These are phyloP conservation scores for Catocala sponsa DNA, from an alignment of 2,888 invertebrate genomes.

Conservation along the genomic window DNA sequence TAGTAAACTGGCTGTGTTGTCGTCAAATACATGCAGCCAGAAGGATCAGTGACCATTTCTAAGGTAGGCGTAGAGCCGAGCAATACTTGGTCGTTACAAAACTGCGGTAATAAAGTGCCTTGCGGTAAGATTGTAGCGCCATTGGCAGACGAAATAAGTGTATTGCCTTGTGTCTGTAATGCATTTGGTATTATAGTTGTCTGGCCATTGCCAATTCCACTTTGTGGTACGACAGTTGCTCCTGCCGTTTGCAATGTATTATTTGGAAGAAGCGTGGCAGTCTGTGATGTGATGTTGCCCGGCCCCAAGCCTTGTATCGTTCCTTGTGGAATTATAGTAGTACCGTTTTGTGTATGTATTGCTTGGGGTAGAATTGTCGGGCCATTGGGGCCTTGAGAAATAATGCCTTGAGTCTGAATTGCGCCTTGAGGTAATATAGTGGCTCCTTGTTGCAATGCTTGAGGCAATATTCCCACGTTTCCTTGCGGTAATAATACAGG, in stretches of 20 bases:
- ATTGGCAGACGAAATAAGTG: slow-evolving; percentile 83
- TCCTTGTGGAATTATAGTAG: slow-evolving; percentile 89
- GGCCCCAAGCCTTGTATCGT: slow-evolving; percentile 78
- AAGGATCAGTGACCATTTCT: slow-evolving; percentile 89
- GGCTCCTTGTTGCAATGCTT: slow-evolving; percentile 85
- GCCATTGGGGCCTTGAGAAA: slow-evolving; percentile 87
- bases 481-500: slow-evolving; percentile 87
- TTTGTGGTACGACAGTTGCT: slow-evolving; percentile 81
- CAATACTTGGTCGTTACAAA: slow-evolving; percentile 89
- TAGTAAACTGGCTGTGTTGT: slow-evolving; percentile 93
- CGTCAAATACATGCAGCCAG: slow-evolving; percentile 88
- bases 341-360: slow-evolving; percentile 87
- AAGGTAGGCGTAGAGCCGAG: slow-evolving; percentile 89
- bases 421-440: slow-evolving; percentile 89
- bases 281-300: slow-evolving; percentile 77
- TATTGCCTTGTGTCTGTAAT: slow-evolving; percentile 85
- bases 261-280: slow-evolving; percentile 76
- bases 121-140: slow-evolving; percentile 90
- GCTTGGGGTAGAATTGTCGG: slow-evolving; percentile 89
- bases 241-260: slow-evolving; percentile 77
- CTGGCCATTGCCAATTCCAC: slow-evolving; percentile 83
- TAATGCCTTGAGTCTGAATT: slow-evolving; percentile 83
- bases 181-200: slow-evolving; percentile 84
- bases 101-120: slow-evolving; percentile 85
- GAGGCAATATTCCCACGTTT: slow-evolving; percentile 84